Conservation (phyloP, 2,888 invertebrate species). For the Eupithecia insigniata region DNA sequence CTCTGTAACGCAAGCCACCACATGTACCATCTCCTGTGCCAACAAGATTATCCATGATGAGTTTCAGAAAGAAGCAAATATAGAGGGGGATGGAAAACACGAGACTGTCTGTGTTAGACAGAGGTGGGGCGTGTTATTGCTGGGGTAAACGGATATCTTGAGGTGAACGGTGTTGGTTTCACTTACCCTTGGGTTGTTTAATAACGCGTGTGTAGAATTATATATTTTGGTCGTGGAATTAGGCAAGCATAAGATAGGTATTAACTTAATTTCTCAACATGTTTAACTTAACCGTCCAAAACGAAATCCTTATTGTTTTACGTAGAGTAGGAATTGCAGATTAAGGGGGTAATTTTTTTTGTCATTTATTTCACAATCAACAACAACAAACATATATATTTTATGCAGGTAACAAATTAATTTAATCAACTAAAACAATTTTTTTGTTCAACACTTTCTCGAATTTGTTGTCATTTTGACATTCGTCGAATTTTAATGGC, state of each 20-base stretch:
- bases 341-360: no score
- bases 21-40: slow-evolving; percentile 34
- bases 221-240: background rate
- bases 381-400: no score
- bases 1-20: background rate
- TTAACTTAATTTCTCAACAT: background rate
- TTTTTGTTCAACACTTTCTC: no score
- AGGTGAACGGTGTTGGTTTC: slow-evolving; percentile 44
- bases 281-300: no score
- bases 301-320: background rate
- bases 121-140: slow-evolving; percentile 52
- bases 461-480: no score
- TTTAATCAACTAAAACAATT: no score
- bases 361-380: background rate
- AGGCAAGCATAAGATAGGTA: background rate
- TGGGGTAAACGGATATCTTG: slow-evolving; percentile 53
- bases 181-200: slow-evolving; percentile 18
- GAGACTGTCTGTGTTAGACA: slow-evolving; percentile 38
- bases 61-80: slow-evolving; percentile 52
- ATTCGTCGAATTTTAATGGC: no score
- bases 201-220: background rate
- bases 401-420: no score
- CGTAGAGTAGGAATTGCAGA: no score
- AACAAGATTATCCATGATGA: slow-evolving; percentile 54
- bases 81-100: slow-evolving; percentile 39